Conservation (phyloP, 2,888 invertebrate genomes). For the Caenorhabditis japonica region DNA sequence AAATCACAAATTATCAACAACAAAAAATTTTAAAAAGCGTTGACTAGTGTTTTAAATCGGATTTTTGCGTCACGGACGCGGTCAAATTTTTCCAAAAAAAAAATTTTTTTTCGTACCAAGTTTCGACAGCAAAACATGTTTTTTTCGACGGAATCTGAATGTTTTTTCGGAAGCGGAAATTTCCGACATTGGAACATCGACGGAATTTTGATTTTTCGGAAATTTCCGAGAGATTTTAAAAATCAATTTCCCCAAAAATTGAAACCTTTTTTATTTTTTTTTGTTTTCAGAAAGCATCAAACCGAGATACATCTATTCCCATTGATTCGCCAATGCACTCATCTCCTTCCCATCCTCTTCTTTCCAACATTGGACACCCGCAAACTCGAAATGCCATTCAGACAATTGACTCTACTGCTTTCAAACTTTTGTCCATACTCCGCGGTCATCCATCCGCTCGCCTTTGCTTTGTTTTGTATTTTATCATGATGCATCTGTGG, state of each 20-base stretch:
- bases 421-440: slow-evolving; percentile 56
- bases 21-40: no score
- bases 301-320: slow-evolving; percentile 51
- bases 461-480: slow-evolving; percentile 87
- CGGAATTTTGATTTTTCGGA: no score
- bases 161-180: no score
- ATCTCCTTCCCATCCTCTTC: slow-evolving; percentile 40
- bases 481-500: slow-evolving; percentile 88
- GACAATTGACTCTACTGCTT: slow-evolving; percentile 54
- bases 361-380: slow-evolving; percentile 41
- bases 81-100: no score
- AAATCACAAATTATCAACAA: no score
- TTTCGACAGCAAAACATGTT: no score
- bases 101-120: no score
- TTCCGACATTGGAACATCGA: no score
- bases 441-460: slow-evolving; percentile 84
- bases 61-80: no score
- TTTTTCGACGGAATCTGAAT: no score
- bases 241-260: neutral
- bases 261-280: no score
- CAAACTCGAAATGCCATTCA: slow-evolving; percentile 55
- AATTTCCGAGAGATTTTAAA: neutral
- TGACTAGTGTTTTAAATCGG: no score
- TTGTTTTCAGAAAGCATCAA: slow-evolving; percentile 54
- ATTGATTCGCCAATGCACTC: slow-evolving; percentile 44